A percentile compares a stretch with the other conserved stretches of the same genome.
These are phyloP conservation scores for Halocynthia aurantium DNA, from an alignment of 23 tunicate genomes.

Conservation along the genomic window DNA sequence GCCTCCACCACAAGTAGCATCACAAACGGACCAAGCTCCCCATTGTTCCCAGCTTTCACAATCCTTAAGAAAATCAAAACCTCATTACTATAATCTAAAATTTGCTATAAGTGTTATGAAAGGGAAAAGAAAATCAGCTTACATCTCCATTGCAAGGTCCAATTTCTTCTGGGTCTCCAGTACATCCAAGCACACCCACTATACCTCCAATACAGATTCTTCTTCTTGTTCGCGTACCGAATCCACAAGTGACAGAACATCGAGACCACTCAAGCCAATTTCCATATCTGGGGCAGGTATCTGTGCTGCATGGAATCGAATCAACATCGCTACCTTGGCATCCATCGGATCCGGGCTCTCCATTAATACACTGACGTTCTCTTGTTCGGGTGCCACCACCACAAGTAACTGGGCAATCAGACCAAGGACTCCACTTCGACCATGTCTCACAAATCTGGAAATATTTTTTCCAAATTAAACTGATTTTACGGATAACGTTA, in stretches of 20 bases:
- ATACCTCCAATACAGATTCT: conserved; percentile 62
- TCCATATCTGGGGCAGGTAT: conserved; percentile 15
- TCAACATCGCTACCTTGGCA: conserved; percentile 35
- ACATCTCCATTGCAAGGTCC: conserved; percentile 49
- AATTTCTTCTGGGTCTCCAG: conserved; percentile 30
- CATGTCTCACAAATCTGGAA: conserved; percentile 18
- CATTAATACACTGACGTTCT: conserved; percentile 51
- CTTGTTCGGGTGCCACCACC: conserved; percentile 42
- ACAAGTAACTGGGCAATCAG: conserved; percentile 23
- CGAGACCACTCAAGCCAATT: conserved; percentile 46
- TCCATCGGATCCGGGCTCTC: conserved; percentile 48
- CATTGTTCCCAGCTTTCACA: conserved; percentile 54
- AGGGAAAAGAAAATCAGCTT: background rate
- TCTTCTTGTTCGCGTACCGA: conserved; percentile 30
- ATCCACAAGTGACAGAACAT: conserved; percentile 50
- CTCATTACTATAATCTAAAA: too few species aligned
- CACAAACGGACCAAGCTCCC: conserved; percentile 41
- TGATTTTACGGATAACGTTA: too few species aligned
- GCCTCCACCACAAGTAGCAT: conserved; percentile 62
- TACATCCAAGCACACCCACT: conserved; percentile 60
- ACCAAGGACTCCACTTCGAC: conserved; percentile 32
- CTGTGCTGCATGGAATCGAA: conserved; percentile 12
- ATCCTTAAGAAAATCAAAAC: conserved; percentile 10
- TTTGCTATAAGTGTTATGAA: background rate
- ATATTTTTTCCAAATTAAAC: background rate